Base-by-base conservation (phyloP, 2,888 invertebrate species). In the Sclerodermus sp. region DNA sequence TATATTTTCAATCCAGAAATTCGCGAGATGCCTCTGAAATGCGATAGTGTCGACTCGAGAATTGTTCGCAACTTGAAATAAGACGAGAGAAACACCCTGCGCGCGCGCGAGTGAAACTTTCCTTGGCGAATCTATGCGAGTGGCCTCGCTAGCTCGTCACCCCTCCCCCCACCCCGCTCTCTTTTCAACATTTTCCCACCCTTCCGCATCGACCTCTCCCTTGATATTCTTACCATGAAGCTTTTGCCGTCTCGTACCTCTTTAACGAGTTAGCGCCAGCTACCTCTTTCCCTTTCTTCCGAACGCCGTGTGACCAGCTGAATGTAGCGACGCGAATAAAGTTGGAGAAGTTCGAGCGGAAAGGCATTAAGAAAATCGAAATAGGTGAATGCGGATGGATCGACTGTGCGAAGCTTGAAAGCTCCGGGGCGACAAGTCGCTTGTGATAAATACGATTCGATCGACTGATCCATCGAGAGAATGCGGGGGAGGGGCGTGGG, bases 111-210 rank as follows among this genome's bases (percentile, higher is more conserved):
- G n/a, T n/a, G 8, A 23, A 23, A 3, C 8, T 23, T 23, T 23
- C 23, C 23, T 23, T 23, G 8, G 23, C 23, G 8, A 23, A 23
- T 23, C 23, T 23, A 23, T 23, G 4, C 8, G 48, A 58, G 53
- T 55, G 52, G 55, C 55, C 59, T 54, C 55, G 49, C 45, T 42
- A 58, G 66, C 60, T 66, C 64, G 67, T 68, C 67, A 65, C 68
- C 66, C 59, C 41, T 50, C 37, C 45, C 42, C 43, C 46, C 17
- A 10, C 14, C 9, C 42, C 13, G 34, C 38, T 44, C 31, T 14
- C n/a, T n/a, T n/a, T n/a, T n/a, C n/a, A n/a, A n/a, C n/a, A n/a
- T n/a, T n/a, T n/a, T n/a, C n/a, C n/a, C 37, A 45, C 40, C 42
- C 37, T 48, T 51, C 51, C 40, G 16, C 36, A 18, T 23, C 23